Evolutionary conservation across 1,140 invertebrate species (phyloP).

Genomic region (Stegodyphus dumicola): DNA sequence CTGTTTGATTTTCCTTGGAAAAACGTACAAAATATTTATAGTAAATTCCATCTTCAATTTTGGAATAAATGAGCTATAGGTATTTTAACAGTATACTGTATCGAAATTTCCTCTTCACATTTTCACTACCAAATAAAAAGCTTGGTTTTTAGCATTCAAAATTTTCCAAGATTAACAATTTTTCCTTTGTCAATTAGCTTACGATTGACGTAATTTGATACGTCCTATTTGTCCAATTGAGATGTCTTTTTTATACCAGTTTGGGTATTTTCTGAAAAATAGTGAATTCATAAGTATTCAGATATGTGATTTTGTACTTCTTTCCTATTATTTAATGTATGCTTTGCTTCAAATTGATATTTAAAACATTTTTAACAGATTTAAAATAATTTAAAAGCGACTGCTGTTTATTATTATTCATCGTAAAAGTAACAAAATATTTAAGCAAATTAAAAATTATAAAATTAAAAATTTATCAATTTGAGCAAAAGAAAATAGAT

Average conservation of each 20-base stretch:
- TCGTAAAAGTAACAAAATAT: not conserved
- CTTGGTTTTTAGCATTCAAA: too few relatives aligned
- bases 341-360: not conserved
- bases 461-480: constrained; percentile 10
- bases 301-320: not conserved
- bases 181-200: not conserved
- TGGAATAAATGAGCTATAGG: too few relatives aligned
- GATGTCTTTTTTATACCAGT: not conserved
- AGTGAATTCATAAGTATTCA: not conserved
- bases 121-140: too few relatives aligned
- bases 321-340: not conserved
- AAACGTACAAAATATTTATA: too few relatives aligned
- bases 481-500: not conserved
- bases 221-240: too few relatives aligned
- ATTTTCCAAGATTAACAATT: too few relatives aligned
- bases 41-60: too few relatives aligned
- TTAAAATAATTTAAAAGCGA: too few relatives aligned
- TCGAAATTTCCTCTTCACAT: not conserved
- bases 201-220: not conserved
- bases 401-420: too few relatives aligned
- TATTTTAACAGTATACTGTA: not conserved
- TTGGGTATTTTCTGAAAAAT: not conserved
- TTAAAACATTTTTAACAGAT: not conserved
- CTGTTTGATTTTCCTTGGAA: too few relatives aligned
- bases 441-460: not conserved